Base-by-base conservation (phyloP, 2,888 invertebrate species). In the Megaustenia siamemsis region DNA sequence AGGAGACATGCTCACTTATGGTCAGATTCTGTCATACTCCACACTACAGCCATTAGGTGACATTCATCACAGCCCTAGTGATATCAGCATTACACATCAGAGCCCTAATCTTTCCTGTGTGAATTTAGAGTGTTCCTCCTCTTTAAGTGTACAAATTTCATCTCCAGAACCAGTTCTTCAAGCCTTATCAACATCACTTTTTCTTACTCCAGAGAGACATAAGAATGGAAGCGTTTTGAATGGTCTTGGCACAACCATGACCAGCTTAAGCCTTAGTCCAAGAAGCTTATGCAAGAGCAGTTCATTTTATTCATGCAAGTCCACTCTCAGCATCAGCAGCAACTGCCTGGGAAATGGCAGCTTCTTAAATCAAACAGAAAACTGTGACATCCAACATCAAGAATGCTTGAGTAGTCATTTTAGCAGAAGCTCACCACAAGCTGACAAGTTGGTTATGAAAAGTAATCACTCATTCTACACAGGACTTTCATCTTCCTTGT, bases 281-380 rank as follows among this genome's bases (percentile, higher is more conserved):
- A 32, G 71, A 56, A 79, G 63, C 60, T 75, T 73, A 28, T 79
- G 84, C 71, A 73, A 69, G 35, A 83, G 83, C 24, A 40, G 40
- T 69, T 83, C 83, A 49, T 83, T 78, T 56, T 40, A 21, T n/a
- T 83, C 83, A 24, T 83, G 83, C 40, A 45, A n/a, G 18, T 83
- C 83, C 21, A 28, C 21, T 24, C 68, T 69, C 8, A 83, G 83
- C 21, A 12, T 69, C 38, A 75, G 10, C 56, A 83, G 53, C n/a
- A 69, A 83, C 28, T 40, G 18, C 49, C 28, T 53, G 53, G 69
- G 53, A 28, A 80, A 68, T 53, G 69, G 69, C 40, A 28, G 18
- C 32, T 32, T 18, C n/a, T 56, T 35, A 28, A 45, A 69, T 8
- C 69, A 49, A 28, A 53, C 32, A 38, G 73, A 53, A 40, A 80